phyloP scores from a whole-genome alignment of 2,797 vertebrate genomes.

The Otus scops region DNA sequence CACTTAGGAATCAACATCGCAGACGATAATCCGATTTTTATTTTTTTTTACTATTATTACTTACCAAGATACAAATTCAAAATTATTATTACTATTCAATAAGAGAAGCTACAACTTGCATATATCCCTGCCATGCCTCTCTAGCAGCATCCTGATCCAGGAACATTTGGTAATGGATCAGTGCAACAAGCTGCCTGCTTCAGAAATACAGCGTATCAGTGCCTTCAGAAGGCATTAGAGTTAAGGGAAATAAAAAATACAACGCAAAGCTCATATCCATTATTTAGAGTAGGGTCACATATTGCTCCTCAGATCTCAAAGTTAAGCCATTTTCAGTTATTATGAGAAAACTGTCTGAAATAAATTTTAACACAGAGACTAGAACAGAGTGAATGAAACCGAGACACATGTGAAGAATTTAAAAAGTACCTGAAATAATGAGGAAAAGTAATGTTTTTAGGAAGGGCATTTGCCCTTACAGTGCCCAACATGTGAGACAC shows the following conservation, averaged over 20 bases:
- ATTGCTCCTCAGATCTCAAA: background rate
- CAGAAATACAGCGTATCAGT: background rate
- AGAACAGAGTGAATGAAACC: background rate
- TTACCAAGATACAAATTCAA: background rate
- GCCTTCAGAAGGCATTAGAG: background rate
- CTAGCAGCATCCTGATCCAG: background rate
- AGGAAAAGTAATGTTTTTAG: background rate
- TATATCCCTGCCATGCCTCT: background rate
- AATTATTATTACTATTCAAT: constrained; percentile 39
- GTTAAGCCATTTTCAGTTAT: background rate
- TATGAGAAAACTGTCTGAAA: background rate
- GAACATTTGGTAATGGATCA: background rate
- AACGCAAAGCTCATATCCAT: background rate
- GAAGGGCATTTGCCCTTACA: background rate
- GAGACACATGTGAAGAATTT: background rate
- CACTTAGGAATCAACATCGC: constrained; percentile 53
- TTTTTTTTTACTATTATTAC: background rate
- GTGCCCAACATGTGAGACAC: background rate
- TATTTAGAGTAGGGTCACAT: background rate
- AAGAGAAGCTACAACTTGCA: background rate
- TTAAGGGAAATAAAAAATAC: background rate
- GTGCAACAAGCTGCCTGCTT: background rate
- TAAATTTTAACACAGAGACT: background rate
- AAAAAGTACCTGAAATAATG: background rate
- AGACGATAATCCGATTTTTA: constrained; percentile 30